Conservation (phyloP, 2,888 invertebrate species). For the Sisyra nigra region DNA sequence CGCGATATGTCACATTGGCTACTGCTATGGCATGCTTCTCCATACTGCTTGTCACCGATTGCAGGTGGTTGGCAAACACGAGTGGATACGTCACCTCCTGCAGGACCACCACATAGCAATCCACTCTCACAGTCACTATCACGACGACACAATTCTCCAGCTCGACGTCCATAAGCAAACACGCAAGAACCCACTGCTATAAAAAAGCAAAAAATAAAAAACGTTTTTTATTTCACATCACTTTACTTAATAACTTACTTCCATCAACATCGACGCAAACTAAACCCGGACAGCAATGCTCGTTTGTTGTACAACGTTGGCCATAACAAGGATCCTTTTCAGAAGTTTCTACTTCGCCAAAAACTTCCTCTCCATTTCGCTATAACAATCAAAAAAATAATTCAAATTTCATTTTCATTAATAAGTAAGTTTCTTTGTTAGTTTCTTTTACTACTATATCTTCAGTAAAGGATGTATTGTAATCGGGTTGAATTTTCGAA, state of each 20-base stretch:
- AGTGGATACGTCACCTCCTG: slow-evolving; percentile 32
- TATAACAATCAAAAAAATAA: neutral
- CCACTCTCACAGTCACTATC: slow-evolving; percentile 78
- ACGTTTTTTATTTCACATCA: slow-evolving; percentile 2
- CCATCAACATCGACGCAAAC: slow-evolving; percentile 55
- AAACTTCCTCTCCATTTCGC: neutral
- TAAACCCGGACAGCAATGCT: slow-evolving; percentile 69
- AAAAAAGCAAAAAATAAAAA: slow-evolving; percentile 16
- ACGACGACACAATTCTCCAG: slow-evolving; percentile 66
- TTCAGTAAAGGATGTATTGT: no score
- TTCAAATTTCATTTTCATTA: neutral
- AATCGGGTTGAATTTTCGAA: no score
- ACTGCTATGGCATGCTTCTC: slow-evolving; percentile 66
- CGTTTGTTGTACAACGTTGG: slow-evolving; percentile 56
- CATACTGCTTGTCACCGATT: slow-evolving; percentile 65
- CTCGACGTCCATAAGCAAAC: slow-evolving; percentile 54
- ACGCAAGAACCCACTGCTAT: slow-evolving; percentile 47
- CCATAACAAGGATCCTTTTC: slow-evolving; percentile 63
- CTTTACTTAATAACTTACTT: slow-evolving; percentile 24
- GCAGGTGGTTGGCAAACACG: slow-evolving; percentile 68
- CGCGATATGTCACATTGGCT: slow-evolving; percentile 73
- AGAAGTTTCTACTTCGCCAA: slow-evolving; percentile 24
- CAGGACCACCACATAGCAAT: slow-evolving; percentile 49
- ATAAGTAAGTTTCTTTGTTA: no score
- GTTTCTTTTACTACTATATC: no score